phyloP scores from a whole-genome alignment of 2,113 vertebrate species.

The Pygoscelis adeliae region DNA sequence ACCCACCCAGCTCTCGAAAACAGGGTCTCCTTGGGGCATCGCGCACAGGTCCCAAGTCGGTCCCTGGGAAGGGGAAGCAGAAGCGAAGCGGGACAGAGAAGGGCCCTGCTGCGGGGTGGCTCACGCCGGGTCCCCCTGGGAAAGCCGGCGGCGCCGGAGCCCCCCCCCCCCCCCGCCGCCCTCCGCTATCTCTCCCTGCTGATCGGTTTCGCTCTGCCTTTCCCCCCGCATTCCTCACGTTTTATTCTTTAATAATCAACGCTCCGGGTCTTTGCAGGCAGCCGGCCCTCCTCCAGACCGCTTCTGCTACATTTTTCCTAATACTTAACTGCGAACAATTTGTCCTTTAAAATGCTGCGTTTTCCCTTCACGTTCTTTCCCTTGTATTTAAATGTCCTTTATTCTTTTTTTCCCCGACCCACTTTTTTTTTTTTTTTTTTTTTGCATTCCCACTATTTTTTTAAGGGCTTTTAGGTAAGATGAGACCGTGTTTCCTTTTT shows the following conservation, averaged over 20 bases:
- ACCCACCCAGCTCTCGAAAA: not conserved
- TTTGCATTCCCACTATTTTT: not conserved
- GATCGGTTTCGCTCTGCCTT: not conserved
- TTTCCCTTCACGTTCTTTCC: not conserved
- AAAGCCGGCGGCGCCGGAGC: not conserved
- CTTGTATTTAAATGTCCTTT: not conserved
- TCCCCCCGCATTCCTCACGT: not conserved
- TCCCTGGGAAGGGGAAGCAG: not conserved
- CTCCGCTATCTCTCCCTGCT: not conserved
- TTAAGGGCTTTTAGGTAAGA: not conserved
- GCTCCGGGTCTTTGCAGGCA: not conserved
- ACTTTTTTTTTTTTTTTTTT: too few species aligned
- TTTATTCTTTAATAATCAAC: not conserved
- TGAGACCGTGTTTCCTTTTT: not conserved
- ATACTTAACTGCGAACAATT: not conserved
- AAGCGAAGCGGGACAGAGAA: not conserved
- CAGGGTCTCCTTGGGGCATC: not conserved
- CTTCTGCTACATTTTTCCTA: not conserved
- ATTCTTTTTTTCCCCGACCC: too few species aligned
- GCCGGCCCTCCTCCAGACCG: not conserved
- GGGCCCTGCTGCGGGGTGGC: not conserved
- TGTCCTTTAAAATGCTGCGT: not conserved
- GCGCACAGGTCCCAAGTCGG: not conserved
- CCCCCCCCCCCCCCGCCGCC: not conserved
- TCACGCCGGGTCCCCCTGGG: not conserved